Evolutionary conservation across 2,113 vertebrate species (phyloP).

Genomic region (Periophthalmodon schlosseri): DNA sequence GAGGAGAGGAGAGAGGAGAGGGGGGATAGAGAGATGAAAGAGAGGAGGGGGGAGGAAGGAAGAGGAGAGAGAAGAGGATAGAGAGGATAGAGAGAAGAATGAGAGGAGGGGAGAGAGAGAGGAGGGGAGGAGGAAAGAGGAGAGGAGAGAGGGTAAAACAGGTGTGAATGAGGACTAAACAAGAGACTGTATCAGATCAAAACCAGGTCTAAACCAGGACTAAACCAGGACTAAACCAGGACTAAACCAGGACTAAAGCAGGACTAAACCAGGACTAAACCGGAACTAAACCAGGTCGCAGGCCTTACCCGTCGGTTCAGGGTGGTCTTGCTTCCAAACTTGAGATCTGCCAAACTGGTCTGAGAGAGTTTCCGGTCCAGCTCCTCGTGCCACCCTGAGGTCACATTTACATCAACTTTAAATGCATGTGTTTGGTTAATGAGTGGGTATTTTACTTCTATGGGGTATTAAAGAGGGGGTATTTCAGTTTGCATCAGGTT

Average conservation of each 20-base stretch:
- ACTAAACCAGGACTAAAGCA: neutral
- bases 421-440: too few relatives aligned
- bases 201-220: neutral
- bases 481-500: too few relatives aligned
- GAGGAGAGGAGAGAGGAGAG: too few relatives aligned
- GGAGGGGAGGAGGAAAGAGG: too few relatives aligned
- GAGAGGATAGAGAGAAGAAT: too few relatives aligned
- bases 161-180: neutral
- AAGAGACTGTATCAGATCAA: neutral
- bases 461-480: too few relatives aligned
- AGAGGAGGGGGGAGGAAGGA: neutral
- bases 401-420: neutral
- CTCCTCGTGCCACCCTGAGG: constrained; percentile 87
- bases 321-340: constrained; percentile 90
- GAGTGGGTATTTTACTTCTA: too few relatives aligned
- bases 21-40: neutral
- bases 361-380: constrained; percentile 92
- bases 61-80: too few relatives aligned
- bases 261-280: neutral
- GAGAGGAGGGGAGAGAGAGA: too few relatives aligned
- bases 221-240: neutral
- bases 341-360: constrained; percentile 90
- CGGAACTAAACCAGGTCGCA: neutral
- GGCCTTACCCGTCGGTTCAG: constrained; percentile 87
- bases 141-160: neutral